Conservation (phyloP, 2,797 vertebrate genomes). For the Bradypodion pumilum region DNA sequence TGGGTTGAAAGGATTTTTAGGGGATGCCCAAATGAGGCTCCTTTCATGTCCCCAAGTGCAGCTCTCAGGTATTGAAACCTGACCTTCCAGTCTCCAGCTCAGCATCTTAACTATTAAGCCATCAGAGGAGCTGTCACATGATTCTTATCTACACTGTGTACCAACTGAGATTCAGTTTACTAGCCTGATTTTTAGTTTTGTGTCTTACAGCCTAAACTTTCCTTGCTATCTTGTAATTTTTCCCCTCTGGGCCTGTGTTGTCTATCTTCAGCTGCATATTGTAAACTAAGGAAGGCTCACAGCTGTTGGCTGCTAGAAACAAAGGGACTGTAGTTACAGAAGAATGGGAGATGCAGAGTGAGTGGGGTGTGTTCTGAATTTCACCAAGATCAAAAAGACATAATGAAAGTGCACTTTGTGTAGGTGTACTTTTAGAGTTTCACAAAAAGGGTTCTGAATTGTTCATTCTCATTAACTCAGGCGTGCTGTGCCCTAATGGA, state of each 20-base stretch:
- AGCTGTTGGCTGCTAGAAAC: not conserved
- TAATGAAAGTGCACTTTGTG: conserved; percentile 46
- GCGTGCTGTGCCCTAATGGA: conserved; percentile 56
- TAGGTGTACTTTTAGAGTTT: conserved; percentile 64
- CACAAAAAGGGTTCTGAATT: conserved; percentile 38
- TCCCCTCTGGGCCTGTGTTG: not conserved
- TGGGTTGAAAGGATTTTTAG: too few relatives aligned
- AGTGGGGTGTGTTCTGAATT: conserved; percentile 41
- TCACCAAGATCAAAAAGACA: conserved; percentile 43
- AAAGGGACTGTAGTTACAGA: conserved; percentile 31
- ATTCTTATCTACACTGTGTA: not conserved
- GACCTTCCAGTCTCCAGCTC: too few relatives aligned
- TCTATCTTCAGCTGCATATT: not conserved
- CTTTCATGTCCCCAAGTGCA: too few relatives aligned
- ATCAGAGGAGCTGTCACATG: too few relatives aligned
- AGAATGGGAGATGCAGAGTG: conserved; percentile 40
- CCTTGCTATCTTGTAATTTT: fast-evolving
- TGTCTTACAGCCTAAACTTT: not conserved
- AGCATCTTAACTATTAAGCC: too few relatives aligned
- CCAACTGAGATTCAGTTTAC: not conserved
- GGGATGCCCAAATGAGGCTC: too few relatives aligned
- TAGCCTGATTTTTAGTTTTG: not conserved
- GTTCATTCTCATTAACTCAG: conserved; percentile 52
- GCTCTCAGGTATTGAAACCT: too few relatives aligned
- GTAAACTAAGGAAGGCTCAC: conserved; percentile 43